Conservation (phyloP, 2,888 invertebrate genomes). For the Chrysotoxum bicinctum region DNA sequence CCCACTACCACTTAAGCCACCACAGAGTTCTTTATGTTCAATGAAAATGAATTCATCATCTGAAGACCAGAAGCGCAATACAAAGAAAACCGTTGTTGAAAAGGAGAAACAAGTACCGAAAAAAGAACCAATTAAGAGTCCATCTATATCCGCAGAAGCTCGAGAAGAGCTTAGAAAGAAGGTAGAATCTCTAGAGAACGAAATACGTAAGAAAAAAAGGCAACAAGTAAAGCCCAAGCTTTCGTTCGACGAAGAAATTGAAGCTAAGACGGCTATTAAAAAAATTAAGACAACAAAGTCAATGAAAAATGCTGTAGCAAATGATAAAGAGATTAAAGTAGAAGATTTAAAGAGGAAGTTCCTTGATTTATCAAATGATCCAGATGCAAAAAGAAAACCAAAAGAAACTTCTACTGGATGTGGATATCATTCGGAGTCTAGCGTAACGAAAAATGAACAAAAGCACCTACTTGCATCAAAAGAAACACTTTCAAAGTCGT, state of each 20-base stretch:
- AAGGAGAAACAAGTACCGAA: slow-evolving; percentile 29
- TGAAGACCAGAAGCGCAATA: neutral
- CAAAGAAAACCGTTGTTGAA: neutral
- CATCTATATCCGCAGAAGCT: slow-evolving; percentile 75
- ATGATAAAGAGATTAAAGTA: neutral
- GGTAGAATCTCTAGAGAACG: slow-evolving; percentile 35
- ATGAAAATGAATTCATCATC: slow-evolving; percentile 81
- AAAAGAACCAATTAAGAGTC: slow-evolving; percentile 29
- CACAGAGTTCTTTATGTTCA: slow-evolving; percentile 85
- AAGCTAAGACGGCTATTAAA: slow-evolving; percentile 18
- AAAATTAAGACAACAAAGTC: neutral
- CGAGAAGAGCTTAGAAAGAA: slow-evolving; percentile 52
- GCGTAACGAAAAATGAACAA: neutral
- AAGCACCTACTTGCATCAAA: neutral
- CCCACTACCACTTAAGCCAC: slow-evolving; percentile 88
- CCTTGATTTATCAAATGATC: slow-evolving; percentile 16
- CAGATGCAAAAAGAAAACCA: slow-evolving; percentile 17
- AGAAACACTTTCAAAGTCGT: slow-evolving; percentile 31
- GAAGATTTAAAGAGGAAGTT: slow-evolving; percentile 47
- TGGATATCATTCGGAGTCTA: slow-evolving; percentile 26
- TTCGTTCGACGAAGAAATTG: slow-evolving; percentile 50
- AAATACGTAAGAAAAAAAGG: slow-evolving; percentile 27
- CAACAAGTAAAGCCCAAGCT: slow-evolving; percentile 33
- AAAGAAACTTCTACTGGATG: neutral
- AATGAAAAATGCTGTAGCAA: neutral